Base-by-base conservation (phyloP, 2,113 vertebrate genomes). In the Oryzias celebensis region DNA sequence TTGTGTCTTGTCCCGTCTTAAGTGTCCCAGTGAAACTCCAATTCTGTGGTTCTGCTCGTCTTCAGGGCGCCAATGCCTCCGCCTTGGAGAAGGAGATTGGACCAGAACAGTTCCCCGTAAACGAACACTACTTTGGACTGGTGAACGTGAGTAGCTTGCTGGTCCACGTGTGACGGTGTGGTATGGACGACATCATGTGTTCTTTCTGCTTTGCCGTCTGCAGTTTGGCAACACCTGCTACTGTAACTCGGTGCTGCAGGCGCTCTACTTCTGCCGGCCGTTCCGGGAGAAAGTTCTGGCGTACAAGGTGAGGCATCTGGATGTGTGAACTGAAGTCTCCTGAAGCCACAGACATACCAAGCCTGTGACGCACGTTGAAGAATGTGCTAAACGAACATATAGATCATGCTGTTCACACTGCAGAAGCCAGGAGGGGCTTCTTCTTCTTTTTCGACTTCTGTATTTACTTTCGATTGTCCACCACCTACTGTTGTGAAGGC, bases 51-150 rank as follows among this genome's bases (percentile, higher is more conserved):
- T 45, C 3, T 58, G 22, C 7, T 16, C 3, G 26, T 7, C 46
- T 31, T 1, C 69, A 97, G 95, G 95, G 95, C 94, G 92, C 94
- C 92, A 97, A 96, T 96, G 95, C 94, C 91, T 97, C 95, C 84
- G 95, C 95, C 91, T 95, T 97, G 94, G 95, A 97, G 93, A 97
- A 97, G 94, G 95, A 97, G 90, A 97, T 97, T 87, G 95, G 95
- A 93, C 94, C 94, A 61, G 95, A 96, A 77, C 95, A 97, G 91
- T 96, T 97, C 89, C 95, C 95, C 61, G 93, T 95, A 74, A 96
- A 97, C 77, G 95, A 97, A 62, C 95, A 96, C 91, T 97, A 96
- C 90, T 96, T 97, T 68, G 95, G 95, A 73, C 89, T 97, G 79
- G 95, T 97, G 73, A 97, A 97, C 44, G 95, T 96, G 85, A 95